Conservation (phyloP, 2,888 invertebrate genomes). For the Tiliacea citrago region DNA sequence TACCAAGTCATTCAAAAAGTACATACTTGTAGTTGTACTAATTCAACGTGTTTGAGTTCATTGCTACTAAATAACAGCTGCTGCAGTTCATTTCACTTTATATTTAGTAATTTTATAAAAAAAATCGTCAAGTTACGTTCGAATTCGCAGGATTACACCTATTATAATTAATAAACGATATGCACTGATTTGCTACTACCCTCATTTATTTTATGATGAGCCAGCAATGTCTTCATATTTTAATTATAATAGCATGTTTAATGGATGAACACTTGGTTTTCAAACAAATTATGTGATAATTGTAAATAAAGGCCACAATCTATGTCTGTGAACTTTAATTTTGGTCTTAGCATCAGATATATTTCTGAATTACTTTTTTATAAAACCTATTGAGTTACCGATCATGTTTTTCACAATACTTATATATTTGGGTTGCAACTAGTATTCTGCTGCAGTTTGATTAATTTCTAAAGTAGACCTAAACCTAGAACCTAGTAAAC, state of each 20-base stretch:
- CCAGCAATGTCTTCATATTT: background rate
- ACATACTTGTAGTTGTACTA: constrained; percentile 9
- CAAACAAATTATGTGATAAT: background rate
- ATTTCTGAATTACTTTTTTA: background rate
- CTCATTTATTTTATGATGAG: constrained; percentile 10
- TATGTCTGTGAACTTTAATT: background rate
- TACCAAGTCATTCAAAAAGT: background rate
- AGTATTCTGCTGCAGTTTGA: no score
- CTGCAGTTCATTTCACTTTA: background rate
- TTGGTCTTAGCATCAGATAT: background rate
- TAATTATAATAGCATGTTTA: background rate
- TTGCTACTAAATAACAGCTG: background rate
- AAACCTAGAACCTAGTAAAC: no score
- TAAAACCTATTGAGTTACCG: background rate
- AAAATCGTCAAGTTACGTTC: background rate
- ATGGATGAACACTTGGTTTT: background rate
- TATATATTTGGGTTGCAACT: background rate
- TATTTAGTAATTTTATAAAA: background rate
- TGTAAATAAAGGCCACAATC: background rate
- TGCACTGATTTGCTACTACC: constrained; percentile 28
- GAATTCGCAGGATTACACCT: background rate
- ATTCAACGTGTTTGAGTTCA: constrained; percentile 37
- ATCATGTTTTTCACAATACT: background rate
- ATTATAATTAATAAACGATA: no score
- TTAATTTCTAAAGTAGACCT: no score